These are phyloP conservation scores for Hafferia zeledoni DNA, from an alignment of 2,797 vertebrate genomes.

Conservation along the genomic window DNA sequence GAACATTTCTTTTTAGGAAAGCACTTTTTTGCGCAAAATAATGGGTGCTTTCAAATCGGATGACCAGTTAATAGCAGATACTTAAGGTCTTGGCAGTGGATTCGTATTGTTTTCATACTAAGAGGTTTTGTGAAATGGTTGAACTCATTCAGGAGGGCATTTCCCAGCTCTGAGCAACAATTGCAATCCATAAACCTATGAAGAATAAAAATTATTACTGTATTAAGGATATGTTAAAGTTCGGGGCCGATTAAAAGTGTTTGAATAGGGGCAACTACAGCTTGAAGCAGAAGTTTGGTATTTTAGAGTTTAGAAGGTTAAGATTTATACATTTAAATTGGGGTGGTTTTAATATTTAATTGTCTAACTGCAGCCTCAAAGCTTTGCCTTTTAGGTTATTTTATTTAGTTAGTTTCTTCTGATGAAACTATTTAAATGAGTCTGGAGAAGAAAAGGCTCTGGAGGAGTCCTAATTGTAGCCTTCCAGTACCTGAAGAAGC, in stretches of 20 bases:
- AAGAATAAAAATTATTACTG: not conserved
- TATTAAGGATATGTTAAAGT: not conserved
- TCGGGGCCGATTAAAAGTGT: not conserved
- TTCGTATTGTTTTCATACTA: constrained; percentile 14
- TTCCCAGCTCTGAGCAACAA: not conserved
- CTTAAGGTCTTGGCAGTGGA: constrained; percentile 32
- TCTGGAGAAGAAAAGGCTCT: not conserved
- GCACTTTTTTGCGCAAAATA: constrained; percentile 13
- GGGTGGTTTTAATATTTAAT: not conserved
- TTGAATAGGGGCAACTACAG: not conserved
- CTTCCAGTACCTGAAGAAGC: not conserved
- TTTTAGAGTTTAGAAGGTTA: not conserved
- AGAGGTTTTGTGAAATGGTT: constrained; percentile 12
- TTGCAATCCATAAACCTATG: not conserved
- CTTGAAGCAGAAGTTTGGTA: not conserved
- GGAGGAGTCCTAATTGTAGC: not conserved
- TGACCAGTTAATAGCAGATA: constrained; percentile 12
- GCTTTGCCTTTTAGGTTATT: not conserved
- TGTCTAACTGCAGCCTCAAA: not conserved
- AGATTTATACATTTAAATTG: not conserved
- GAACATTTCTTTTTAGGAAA: constrained; percentile 4
- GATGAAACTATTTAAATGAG: not conserved
- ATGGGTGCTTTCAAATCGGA: constrained; percentile 22
- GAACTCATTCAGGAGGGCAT: not conserved
- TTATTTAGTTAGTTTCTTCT: not conserved